These are phyloP conservation scores for Machimus atricapillus DNA, from an alignment of 2,888 invertebrate species.

Conservation along the genomic window DNA sequence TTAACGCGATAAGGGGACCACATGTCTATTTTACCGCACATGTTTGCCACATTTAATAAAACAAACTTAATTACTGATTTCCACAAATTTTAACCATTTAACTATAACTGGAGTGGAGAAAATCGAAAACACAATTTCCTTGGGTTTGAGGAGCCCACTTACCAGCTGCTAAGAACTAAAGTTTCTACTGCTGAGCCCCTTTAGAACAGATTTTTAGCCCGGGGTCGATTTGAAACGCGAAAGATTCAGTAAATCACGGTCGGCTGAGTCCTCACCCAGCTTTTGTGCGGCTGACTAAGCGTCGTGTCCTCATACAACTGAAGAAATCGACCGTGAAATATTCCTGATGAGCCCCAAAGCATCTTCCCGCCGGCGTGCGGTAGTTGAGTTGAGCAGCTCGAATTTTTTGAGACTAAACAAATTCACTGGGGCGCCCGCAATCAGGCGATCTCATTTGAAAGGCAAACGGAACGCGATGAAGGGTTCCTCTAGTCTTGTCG, in stretches of 20 bases:
- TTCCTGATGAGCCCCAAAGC: constrained; percentile 2
- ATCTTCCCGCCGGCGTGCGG: neutral
- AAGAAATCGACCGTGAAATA: constrained; percentile 36
- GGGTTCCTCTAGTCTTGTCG: neutral
- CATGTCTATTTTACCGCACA: neutral
- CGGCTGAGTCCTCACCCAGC: constrained; percentile 30
- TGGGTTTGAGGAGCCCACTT: neutral
- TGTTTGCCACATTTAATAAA: neutral
- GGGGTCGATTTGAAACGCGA: neutral
- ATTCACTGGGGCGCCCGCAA: neutral
- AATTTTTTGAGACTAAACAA: neutral
- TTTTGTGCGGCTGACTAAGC: constrained; percentile 8
- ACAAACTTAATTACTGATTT: neutral
- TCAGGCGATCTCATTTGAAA: neutral
- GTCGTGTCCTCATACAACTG: constrained; percentile 17
- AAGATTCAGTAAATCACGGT: constrained; percentile 23
- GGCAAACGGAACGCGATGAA: neutral
- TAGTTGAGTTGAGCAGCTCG: neutral
- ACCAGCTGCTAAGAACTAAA: neutral
- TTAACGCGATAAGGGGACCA: neutral
- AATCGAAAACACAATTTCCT: constrained; percentile 2
- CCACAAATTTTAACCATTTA: neutral
- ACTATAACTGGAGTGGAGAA: neutral
- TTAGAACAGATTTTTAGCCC: neutral
- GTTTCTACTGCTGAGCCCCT: neutral